Conservation (phyloP, 2,888 invertebrate genomes). For the Phengaris arion region DNA sequence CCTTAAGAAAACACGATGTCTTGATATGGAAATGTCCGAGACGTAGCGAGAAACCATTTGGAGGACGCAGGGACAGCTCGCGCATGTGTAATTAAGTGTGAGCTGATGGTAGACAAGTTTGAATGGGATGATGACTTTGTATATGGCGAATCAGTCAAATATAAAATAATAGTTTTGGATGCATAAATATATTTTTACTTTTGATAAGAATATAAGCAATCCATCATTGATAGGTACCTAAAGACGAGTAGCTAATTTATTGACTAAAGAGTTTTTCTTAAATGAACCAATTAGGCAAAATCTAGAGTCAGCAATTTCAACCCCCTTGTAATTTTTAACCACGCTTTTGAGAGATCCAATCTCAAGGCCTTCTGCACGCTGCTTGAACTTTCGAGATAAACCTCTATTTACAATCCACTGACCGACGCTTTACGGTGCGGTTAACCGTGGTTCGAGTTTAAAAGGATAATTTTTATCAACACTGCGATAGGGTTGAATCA, state of each 20-base stretch:
- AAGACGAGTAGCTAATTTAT: neutral
- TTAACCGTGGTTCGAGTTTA: slow-evolving; percentile 63
- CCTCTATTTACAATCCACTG: slow-evolving; percentile 56
- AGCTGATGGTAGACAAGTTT: slow-evolving; percentile 41
- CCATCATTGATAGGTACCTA: too few relatives aligned
- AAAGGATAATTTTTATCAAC: slow-evolving; percentile 67
- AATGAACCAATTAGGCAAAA: neutral
- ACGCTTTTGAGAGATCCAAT: neutral
- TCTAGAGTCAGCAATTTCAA: neutral
- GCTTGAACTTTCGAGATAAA: slow-evolving; percentile 22
- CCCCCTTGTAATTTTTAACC: neutral
- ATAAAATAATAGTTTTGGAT: neutral
- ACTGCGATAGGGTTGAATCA: slow-evolving; percentile 39
- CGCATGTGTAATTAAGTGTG: slow-evolving; percentile 66
- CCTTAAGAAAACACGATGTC: slow-evolving; percentile 80
- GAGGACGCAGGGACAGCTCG: slow-evolving; percentile 67
- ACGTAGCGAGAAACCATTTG: slow-evolving; percentile 75
- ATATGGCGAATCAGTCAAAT: neutral
- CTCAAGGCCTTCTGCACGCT: neutral
- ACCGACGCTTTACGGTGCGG: slow-evolving; percentile 65
- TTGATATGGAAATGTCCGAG: slow-evolving; percentile 79
- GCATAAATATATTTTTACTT: neutral
- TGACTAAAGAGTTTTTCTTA: neutral
- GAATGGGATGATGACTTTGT: neutral
- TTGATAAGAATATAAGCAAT: neutral